Evolutionary conservation across 2,888 invertebrate genomes (phyloP), one percentile per base, ranked within the genome.

Genomic region (Eupithecia centaureata): DNA sequence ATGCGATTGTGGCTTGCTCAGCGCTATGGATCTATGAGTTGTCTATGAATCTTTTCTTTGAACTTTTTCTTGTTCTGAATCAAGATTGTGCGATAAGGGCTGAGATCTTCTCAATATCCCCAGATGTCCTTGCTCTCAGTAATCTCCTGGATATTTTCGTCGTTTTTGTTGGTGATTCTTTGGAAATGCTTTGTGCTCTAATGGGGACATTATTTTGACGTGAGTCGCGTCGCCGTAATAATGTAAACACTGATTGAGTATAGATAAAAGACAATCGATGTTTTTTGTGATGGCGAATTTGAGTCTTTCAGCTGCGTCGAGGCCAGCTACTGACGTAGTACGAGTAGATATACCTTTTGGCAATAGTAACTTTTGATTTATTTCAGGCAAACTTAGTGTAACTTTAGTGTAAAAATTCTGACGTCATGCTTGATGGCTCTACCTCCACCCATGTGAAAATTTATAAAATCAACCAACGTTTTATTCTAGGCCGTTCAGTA

Each of bases 121-220:
- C 92, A 92, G 92, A 92, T 92, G 92, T 88, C 90, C 91, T 91
- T 89, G 88, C 91, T 89, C 52, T 56, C 84, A 70, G 86, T 91
- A 91, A 91, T 92, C 91, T 91, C 59, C 83, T 86, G 81, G 86
- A 89, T 90, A 89, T 90, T 91, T 89, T 90, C 86, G 88, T 77
- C 87, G 88, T 88, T 92, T 92, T 92, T 92, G 90, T 86, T 82
- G 82, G 84, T 82, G 84, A 82, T 91, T 89, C 91, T 90, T 89
- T 90, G 91, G 85, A 91, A 89, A 85, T 80, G 84, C 88, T 90
- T 91, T 92, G 91, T 92, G 78, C 82, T 87, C 84, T 93, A 93
- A 93, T 93, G 90, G 91, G 92, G 91, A 90, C 92, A 91, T 93
- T 93, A 93, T 93, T 92, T 92, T 93, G 93, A 92, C 91, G 88